A percentile compares a stretch with the other conserved stretches of the same genome.
Conservation (phyloP, 2,113 vertebrate species). For the Stigmatopora nigra region DNA sequence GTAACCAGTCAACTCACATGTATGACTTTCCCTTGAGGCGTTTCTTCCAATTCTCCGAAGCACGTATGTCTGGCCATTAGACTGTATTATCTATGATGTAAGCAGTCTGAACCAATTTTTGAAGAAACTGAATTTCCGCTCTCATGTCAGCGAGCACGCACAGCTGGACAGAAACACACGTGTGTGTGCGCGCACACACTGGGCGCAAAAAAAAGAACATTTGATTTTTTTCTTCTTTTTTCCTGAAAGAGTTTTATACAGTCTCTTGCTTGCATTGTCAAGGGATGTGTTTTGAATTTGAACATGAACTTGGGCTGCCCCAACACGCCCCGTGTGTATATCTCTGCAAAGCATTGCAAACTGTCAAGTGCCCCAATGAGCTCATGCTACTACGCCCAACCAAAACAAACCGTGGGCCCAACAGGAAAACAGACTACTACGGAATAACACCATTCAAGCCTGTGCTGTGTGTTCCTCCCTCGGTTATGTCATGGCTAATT, state of each 20-base stretch:
- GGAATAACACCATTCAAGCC: constrained; percentile 8
- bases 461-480: constrained; percentile 9
- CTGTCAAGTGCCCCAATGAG: constrained; percentile 50
- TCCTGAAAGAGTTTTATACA: constrained; percentile 43
- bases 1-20: neutral
- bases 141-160: neutral
- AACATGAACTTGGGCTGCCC: constrained; percentile 55
- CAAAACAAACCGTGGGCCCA: constrained; percentile 39
- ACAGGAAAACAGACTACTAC: constrained; percentile 38
- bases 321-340: constrained; percentile 47
- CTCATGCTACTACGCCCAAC: constrained; percentile 61
- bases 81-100: neutral
- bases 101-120: neutral
- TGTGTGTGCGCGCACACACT: neutral
- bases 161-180: neutral
- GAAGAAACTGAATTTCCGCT: constrained; percentile 6
- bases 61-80: neutral
- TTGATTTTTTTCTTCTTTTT: constrained; percentile 8
- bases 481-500: constrained; percentile 15
- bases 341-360: constrained; percentile 40
- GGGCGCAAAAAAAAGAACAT: neutral
- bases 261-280: constrained; percentile 20
- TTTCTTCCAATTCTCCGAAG: neutral
- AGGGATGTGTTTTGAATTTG: constrained; percentile 34
- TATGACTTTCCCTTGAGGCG: neutral